Evolutionary conservation across 2,888 invertebrate species (phyloP).

Genomic region (Zelleria hepariella): DNA sequence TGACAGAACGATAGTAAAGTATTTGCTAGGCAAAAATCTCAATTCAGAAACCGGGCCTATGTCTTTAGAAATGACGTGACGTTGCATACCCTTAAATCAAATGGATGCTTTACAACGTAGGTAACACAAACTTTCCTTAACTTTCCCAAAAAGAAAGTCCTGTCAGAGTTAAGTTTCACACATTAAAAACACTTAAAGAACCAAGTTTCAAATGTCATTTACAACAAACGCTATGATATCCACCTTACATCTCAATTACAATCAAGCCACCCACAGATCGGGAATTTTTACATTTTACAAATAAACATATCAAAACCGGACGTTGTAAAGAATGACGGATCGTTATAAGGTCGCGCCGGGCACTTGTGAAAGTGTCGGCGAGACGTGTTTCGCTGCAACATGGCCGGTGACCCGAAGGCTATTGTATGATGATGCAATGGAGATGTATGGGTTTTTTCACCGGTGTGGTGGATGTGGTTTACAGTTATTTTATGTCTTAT

Average conservation of each 20-base stretch:
- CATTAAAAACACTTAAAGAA: background rate
- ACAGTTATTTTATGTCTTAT: background rate
- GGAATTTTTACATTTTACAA: background rate
- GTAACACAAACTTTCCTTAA: background rate
- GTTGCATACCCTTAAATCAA: no score
- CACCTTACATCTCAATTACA: background rate
- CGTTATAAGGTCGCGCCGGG: constrained; percentile 30
- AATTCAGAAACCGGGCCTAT: no score
- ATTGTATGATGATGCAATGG: constrained; percentile 1
- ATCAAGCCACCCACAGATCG: background rate
- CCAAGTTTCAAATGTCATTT: background rate
- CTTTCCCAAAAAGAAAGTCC: background rate
- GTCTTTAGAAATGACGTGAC: no score
- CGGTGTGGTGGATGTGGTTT: background rate
- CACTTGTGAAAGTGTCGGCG: constrained; percentile 52
- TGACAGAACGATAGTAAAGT: no score
- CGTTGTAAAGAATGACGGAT: constrained; percentile 38
- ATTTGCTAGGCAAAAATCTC: no score
- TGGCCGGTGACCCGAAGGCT: background rate
- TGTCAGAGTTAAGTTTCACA: background rate
- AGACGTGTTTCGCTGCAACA: constrained; percentile 29
- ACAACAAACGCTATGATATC: background rate
- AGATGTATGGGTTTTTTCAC: constrained; percentile 1
- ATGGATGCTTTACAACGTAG: no score
- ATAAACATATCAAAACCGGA: constrained; percentile 22